A percentile compares a stretch with the other conserved stretches of the same genome.
These are phyloP conservation scores for Leptopilina myrica DNA, from an alignment of 2,888 invertebrate species.

Conservation along the genomic window DNA sequence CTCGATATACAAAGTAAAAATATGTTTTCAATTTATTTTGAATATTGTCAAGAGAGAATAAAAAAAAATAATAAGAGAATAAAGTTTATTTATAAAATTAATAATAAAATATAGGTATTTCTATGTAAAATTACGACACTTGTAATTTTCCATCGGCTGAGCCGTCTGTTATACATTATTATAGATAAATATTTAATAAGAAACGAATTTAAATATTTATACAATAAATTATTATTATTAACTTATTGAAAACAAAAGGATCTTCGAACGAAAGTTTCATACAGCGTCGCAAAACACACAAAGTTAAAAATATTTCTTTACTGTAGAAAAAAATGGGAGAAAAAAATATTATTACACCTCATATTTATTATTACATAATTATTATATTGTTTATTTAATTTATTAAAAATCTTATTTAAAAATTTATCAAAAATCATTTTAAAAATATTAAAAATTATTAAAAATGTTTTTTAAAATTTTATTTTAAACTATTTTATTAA, in stretches of 20 bases:
- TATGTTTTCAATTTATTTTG: neutral
- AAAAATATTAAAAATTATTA: too few relatives aligned
- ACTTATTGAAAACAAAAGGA: neutral
- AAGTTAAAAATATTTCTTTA: neutral
- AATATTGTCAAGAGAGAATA: neutral
- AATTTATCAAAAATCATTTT: too few relatives aligned
- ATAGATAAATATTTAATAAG: constrained; percentile 43
- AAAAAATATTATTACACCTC: neutral
- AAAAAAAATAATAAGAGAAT: too few relatives aligned
- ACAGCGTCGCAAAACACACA: neutral
- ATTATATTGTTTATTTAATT: too few relatives aligned
- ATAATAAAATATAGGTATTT: neutral
- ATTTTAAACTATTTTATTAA: neutral
- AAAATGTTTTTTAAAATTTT: too few relatives aligned
- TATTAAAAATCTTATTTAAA: too few relatives aligned
- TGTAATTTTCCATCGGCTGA: constrained; percentile 7
- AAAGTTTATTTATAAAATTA: neutral
- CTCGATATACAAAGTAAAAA: too few relatives aligned
- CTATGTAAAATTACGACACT: neutral
- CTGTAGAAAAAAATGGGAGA: neutral
- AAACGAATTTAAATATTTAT: constrained; percentile 41
- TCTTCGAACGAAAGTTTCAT: neutral
- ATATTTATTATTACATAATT: neutral
- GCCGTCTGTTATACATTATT: neutral
- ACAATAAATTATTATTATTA: neutral